phyloP scores from a whole-genome alignment of 2,113 vertebrate species.

The Peromyscus californicus region DNA sequence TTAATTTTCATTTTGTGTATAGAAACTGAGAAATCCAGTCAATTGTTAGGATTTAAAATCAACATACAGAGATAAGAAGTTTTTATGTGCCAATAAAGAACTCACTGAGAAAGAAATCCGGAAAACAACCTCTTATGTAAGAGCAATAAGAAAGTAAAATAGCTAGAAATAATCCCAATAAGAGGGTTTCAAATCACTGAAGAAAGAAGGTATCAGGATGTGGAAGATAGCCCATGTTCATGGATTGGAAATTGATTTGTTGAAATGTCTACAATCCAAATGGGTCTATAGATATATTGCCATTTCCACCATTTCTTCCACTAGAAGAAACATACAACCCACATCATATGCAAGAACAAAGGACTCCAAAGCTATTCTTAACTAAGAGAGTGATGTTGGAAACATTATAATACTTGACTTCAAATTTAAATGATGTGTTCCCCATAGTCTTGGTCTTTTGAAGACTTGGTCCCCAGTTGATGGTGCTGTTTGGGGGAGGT shows the following conservation, averaged over 20 bases:
- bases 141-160: not conserved
- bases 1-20: not conserved
- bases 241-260: not conserved
- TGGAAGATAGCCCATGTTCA: not conserved
- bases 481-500: not conserved
- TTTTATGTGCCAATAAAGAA: not conserved
- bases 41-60: not conserved
- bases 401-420: not conserved
- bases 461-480: not conserved
- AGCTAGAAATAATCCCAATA: not conserved
- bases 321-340: not conserved
- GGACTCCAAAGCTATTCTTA: not conserved
- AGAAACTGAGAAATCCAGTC: not conserved
- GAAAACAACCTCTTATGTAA: not conserved
- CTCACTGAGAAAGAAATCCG: not conserved
- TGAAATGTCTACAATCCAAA: not conserved
- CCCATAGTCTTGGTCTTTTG: not conserved
- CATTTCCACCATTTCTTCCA: too few species aligned
- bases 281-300: not conserved
- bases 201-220: not conserved
- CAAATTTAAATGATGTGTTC: not conserved
- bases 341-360: not conserved
- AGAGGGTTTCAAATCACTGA: not conserved
- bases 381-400: not conserved
- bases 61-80: not conserved